phyloP scores from a whole-genome alignment of 2,113 vertebrate species.

The Mystacornis crossleyi region DNA sequence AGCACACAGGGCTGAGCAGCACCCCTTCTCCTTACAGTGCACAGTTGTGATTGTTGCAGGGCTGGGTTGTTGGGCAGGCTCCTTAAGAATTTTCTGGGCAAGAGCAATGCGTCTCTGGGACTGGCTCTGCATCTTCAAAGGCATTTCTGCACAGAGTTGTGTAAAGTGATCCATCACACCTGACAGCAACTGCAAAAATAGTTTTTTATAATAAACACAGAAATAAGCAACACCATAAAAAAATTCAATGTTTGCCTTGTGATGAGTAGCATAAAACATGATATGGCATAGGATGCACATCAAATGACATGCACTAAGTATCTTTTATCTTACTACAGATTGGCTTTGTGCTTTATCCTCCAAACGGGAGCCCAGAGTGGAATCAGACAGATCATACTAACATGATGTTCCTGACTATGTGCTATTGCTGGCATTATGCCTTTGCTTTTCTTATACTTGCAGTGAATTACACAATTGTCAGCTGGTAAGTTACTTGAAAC shows the following conservation, averaged over 20 bases:
- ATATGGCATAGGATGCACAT: background rate
- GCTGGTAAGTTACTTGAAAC: conserved; percentile 81
- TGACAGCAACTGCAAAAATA: background rate
- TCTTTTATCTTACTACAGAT: conserved; percentile 78
- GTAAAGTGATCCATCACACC: background rate
- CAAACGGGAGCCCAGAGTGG: conserved; percentile 83
- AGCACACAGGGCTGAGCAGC: background rate
- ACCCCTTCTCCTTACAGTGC: background rate
- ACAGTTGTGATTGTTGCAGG: background rate
- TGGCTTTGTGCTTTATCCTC: conserved; percentile 91
- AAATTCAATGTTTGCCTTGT: background rate
- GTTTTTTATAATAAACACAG: background rate
- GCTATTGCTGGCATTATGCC: conserved; percentile 93
- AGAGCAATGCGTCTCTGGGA: background rate
- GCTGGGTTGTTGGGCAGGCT: background rate
- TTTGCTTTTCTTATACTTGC: conserved; percentile 79
- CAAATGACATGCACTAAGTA: background rate
- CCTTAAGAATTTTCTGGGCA: background rate
- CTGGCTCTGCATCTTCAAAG: background rate
- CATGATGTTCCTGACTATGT: conserved; percentile 89
- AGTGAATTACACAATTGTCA: conserved; percentile 80
- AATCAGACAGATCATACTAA: conserved; percentile 84
- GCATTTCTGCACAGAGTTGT: background rate
- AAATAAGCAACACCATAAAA: background rate
- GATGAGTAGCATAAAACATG: background rate